phyloP scores from a whole-genome alignment of 2,113 vertebrate genomes.

The Camarhynchus parvulus region DNA sequence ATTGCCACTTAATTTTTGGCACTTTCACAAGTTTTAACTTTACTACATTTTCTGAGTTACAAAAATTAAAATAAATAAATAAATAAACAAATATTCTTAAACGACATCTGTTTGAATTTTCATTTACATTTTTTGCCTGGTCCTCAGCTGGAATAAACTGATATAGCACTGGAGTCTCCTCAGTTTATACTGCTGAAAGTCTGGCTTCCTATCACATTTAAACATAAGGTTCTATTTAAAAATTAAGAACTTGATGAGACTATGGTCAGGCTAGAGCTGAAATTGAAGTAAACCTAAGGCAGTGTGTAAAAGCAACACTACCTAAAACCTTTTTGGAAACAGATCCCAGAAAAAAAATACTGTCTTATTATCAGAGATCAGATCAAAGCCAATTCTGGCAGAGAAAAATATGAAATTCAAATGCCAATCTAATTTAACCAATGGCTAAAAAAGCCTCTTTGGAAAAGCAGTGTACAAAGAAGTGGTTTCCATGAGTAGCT shows the following conservation, averaged over 20 bases:
- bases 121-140: background rate
- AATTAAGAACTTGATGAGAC: background rate
- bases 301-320: background rate
- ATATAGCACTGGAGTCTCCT: background rate
- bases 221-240: conserved; percentile 8
- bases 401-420: background rate
- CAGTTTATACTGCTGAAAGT: background rate
- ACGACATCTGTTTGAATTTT: background rate
- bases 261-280: background rate
- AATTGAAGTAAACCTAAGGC: background rate
- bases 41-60: background rate
- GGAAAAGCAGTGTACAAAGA: background rate
- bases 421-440: background rate
- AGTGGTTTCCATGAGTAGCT: background rate
- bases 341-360: background rate
- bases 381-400: background rate
- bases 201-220: background rate
- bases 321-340: background rate
- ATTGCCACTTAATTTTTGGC: background rate
- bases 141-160: background rate
- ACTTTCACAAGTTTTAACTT: background rate
- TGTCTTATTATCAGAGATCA: background rate
- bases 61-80: background rate
- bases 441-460: background rate
- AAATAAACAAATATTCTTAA: background rate